Evolutionary conservation across 2,113 vertebrate species (phyloP).

Genomic region (Arenaria interpres): DNA sequence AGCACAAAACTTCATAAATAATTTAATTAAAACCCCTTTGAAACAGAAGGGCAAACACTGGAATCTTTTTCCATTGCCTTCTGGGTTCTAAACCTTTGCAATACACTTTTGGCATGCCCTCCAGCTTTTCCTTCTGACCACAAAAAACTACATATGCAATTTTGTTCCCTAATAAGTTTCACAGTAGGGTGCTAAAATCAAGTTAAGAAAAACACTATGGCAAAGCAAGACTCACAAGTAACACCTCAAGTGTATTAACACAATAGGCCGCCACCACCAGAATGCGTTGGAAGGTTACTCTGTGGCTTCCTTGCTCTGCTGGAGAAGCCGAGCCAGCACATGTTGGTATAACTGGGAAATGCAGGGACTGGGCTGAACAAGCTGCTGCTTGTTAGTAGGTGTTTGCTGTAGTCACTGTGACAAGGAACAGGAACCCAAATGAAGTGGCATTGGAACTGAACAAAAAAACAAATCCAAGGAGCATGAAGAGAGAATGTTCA

Average conservation of each 20-base stretch:
- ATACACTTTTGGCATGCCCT: not conserved
- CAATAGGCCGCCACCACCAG: not conserved
- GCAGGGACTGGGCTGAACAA: not conserved
- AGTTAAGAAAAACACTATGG: not conserved
- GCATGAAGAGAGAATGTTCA: rapidly evolving
- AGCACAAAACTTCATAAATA: not conserved
- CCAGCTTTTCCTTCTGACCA: not conserved
- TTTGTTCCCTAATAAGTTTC: not conserved
- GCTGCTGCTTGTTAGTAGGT: not conserved
- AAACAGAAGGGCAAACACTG: not conserved
- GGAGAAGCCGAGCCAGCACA: rapidly evolving
- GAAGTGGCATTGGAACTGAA: not conserved
- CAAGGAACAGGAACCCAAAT: rapidly evolving
- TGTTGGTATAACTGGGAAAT: not conserved
- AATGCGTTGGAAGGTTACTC: not conserved
- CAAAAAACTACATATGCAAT: not conserved
- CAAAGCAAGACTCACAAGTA: not conserved
- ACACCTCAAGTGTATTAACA: not conserved
- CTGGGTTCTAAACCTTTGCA: not conserved
- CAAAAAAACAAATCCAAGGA: not conserved
- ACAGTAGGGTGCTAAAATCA: not conserved
- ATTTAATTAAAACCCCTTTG: not conserved
- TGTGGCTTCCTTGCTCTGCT: rapidly evolving
- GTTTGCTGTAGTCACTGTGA: not conserved
- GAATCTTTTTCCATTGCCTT: not conserved